Evolutionary conservation across 2,888 invertebrate species (phyloP).

Genomic region (Myathropa florea): DNA sequence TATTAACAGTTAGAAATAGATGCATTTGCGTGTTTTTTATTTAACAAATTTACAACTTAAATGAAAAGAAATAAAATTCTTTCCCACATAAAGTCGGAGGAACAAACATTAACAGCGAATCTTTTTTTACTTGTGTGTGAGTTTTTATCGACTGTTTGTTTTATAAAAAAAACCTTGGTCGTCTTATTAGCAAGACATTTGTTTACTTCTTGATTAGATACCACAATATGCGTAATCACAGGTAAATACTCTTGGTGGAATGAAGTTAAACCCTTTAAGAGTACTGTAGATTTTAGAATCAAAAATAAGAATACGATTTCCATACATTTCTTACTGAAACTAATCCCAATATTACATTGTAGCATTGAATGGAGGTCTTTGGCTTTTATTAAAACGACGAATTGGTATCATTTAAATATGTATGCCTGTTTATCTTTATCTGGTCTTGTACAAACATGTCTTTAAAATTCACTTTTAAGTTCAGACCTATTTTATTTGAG

Average conservation of each 20-base stretch:
- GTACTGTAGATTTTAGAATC: background rate
- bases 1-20: too few species aligned
- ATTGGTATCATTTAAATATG: too few species aligned
- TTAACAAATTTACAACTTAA: background rate
- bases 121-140: background rate
- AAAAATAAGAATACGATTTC: background rate
- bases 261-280: background rate
- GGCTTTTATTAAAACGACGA: background rate
- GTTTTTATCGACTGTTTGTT: constrained; percentile 7
- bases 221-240: background rate
- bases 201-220: constrained; percentile 29
- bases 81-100: too few species aligned
- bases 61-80: background rate
- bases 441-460: too few species aligned
- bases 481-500: too few species aligned
- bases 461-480: too few species aligned
- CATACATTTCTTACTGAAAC: background rate
- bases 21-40: background rate
- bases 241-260: background rate
- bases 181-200: background rate
- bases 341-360: background rate
- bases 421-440: too few species aligned
- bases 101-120: background rate
- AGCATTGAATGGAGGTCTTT: background rate
- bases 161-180: background rate